Evolutionary conservation across 1,140 invertebrate species (phyloP).

Genomic region (Dreissena polymorpha): DNA sequence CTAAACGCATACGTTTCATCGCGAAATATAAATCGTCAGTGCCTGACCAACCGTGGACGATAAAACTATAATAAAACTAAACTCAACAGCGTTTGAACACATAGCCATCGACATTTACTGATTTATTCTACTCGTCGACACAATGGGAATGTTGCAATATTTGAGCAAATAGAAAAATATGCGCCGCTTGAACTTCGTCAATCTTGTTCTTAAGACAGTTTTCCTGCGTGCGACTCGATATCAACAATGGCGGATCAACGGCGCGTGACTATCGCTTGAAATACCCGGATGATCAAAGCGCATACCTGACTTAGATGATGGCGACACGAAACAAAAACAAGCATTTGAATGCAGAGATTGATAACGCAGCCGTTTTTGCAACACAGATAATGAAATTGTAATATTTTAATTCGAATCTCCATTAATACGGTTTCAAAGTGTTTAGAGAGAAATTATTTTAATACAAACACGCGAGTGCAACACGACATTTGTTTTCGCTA

Average conservation of each 20-base stretch:
- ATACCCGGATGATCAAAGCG: conserved; percentile 24
- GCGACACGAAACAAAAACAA: not conserved
- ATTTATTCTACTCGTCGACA: conserved; percentile 37
- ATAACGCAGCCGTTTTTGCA: not conserved
- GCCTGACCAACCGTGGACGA: conserved; percentile 11
- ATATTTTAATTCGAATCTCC: not conserved
- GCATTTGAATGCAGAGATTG: not conserved
- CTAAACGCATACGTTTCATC: too few relatives aligned
- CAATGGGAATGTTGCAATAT: conserved; percentile 48
- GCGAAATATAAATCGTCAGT: too few relatives aligned
- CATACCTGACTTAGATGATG: not conserved
- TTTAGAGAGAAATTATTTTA: too few relatives aligned
- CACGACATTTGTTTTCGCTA: too few relatives aligned
- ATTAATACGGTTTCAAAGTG: too few relatives aligned
- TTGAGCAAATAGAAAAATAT: conserved; percentile 33
- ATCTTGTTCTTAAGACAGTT: conserved; percentile 50
- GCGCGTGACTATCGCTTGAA: conserved; percentile 36
- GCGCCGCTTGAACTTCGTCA: conserved; percentile 37
- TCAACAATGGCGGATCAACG: conserved; percentile 20
- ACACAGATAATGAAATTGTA: not conserved
- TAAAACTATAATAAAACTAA: conserved; percentile 48
- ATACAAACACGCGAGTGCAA: too few relatives aligned
- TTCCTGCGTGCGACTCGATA: conserved; percentile 18
- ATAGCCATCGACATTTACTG: conserved; percentile 41
- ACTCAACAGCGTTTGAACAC: conserved; percentile 29